Evolutionary conservation across 2,113 vertebrate species (phyloP), one percentile per base, ranked within the genome.

Genomic region (Synchiropus splendidus): DNA sequence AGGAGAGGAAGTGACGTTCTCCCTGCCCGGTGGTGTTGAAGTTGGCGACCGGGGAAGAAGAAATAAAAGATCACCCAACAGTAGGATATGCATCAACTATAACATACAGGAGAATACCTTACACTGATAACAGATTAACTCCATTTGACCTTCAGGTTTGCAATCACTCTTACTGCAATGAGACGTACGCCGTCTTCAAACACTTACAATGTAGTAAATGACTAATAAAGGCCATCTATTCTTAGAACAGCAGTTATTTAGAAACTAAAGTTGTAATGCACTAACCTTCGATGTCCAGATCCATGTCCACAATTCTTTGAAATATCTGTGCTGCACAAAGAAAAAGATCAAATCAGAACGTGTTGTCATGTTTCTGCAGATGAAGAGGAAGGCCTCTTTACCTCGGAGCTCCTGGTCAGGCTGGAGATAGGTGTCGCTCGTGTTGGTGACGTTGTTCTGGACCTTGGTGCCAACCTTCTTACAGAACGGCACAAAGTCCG

Each of bases 231-330:
- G 1, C 10, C 11, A 5, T 32, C 16, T 33, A 15, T 33, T 18
- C 3, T 12, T 17, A 5, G 12, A 18, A 8, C 30, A 42, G 10
- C n/a, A n/a, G n/a, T n/a, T n/a, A n/a, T n/a, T n/a, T n/a, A n/a
- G n/a, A n/a, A n/a, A n/a, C n/a, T n/a, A n/a, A n/a, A n/a, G n/a
- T n/a, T n/a, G n/a, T n/a, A n/a, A n/a, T n/a, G n/a, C n/a, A 10
- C 52, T 52, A 39, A 97, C 94, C 91, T 80, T 95, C 89, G 0
- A 94, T 84, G 16, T 66, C 85, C 53, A 77, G 80, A 0, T 83
- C 75, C 56, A 65, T 74, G 38, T 73, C 64, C 12, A 67, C 47
- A 16, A 90, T 86, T 45, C 72, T 77, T 0, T 64, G 52, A 43
- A 88, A 85, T 80, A 87, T 88, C 71, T 83, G 55, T 31, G 83